A percentile compares a stretch with the other conserved stretches of the same genome.
phyloP scores from a whole-genome alignment of 2,888 invertebrate genomes.

The Sinopyrophorus schimmeli region DNA sequence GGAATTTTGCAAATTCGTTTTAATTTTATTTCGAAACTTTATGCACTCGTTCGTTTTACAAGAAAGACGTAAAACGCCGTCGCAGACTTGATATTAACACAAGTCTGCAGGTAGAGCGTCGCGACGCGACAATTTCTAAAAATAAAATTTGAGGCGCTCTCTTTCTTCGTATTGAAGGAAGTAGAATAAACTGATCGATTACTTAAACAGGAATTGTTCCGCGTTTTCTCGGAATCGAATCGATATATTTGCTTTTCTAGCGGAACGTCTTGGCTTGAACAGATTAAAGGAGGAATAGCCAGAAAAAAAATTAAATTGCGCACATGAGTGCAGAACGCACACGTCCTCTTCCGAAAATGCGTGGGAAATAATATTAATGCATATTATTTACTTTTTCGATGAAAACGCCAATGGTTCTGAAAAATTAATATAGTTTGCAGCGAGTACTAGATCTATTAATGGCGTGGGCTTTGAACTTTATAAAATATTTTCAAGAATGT shows the following conservation, averaged over 20 bases:
- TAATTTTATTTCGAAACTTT: not conserved
- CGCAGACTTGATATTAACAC: too few relatives aligned
- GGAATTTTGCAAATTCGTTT: not conserved
- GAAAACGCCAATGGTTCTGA: too few relatives aligned
- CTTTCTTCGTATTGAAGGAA: slow-evolving; percentile 5
- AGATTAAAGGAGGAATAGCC: slow-evolving; percentile 10
- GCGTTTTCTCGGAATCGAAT: slow-evolving; percentile 1
- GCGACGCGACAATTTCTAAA: not conserved
- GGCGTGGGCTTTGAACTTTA: too few relatives aligned
- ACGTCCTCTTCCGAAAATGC: slow-evolving; percentile 2
- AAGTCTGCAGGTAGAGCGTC: not conserved
- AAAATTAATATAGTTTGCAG: too few relatives aligned
- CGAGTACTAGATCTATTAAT: too few relatives aligned
- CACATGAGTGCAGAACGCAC: not conserved
- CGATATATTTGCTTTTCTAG: not conserved
- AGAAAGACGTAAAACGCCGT: too few relatives aligned
- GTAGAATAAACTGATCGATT: slow-evolving; percentile 12
- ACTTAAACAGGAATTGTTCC: slow-evolving; percentile 5
- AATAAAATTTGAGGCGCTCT: slow-evolving; percentile 8
- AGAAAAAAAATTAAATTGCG: slow-evolving; percentile 12
- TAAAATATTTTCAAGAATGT: too few relatives aligned
- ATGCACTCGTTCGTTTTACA: too few relatives aligned
- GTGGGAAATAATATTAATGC: slow-evolving; percentile 8
- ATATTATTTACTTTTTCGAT: too few relatives aligned
- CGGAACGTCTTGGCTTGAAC: slow-evolving; percentile 3